These are phyloP conservation scores for Lates japonicus DNA, from an alignment of 2,797 vertebrate species.

Conservation along the genomic window DNA sequence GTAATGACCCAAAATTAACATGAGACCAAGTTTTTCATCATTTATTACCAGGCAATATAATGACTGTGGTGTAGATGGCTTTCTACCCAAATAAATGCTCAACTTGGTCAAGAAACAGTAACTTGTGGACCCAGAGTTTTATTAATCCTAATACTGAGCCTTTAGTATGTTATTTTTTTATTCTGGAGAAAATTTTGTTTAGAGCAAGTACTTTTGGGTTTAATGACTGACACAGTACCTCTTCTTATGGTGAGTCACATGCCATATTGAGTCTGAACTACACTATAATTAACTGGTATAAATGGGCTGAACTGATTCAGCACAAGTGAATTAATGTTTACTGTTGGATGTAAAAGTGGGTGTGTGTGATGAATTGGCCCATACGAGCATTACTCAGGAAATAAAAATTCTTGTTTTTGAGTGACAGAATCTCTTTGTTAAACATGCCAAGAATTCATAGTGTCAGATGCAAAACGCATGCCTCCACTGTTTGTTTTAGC, in stretches of 20 bases:
- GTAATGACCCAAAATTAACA: background rate
- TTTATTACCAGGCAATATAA: background rate
- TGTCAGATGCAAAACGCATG: constrained; percentile 13
- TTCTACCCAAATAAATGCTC: background rate
- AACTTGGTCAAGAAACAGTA: background rate
- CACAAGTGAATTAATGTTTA: constrained; percentile 8
- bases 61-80: background rate
- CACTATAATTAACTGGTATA: constrained; percentile 4
- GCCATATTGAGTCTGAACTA: background rate
- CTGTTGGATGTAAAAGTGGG: constrained; percentile 2
- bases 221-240: background rate
- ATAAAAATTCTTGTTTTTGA: background rate
- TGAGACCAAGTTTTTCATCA: background rate
- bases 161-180: background rate
- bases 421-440: background rate
- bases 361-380: background rate
- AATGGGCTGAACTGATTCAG: constrained; percentile 14
- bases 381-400: background rate
- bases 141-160: background rate
- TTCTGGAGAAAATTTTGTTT: background rate
- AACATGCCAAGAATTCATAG: constrained; percentile 6
- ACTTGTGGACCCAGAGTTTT: background rate
- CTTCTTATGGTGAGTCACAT: background rate
- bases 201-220: background rate
- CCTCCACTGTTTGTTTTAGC: constrained; percentile 14